phyloP scores from a whole-genome alignment of 2,888 invertebrate genomes.

The Drosophila seclusa region DNA sequence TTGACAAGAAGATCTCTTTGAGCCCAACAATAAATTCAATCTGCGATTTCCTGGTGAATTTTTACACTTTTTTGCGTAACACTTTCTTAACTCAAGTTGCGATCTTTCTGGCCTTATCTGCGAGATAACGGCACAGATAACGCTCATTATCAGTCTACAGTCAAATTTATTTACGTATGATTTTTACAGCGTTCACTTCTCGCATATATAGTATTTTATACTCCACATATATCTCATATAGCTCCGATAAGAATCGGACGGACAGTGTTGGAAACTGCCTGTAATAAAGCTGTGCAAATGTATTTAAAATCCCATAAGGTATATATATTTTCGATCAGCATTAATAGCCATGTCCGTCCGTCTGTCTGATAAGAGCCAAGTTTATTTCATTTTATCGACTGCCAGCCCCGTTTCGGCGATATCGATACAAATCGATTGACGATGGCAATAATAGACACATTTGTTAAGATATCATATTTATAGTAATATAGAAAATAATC shows the following conservation, averaged over 20 bases:
- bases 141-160: slow-evolving; percentile 31
- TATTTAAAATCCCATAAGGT: no score
- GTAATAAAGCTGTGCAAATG: no score
- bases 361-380: no score
- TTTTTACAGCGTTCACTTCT: slow-evolving; percentile 51
- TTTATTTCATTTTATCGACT: not conserved
- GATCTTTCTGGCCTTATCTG: slow-evolving; percentile 23
- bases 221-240: slow-evolving; percentile 29
- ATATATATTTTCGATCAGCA: no score
- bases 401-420: not conserved
- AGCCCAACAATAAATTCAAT: slow-evolving; percentile 31
- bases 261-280: not conserved
- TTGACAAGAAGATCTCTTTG: slow-evolving; percentile 4
- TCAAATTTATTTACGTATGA: slow-evolving; percentile 58
- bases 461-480: rapidly evolving
- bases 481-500: not conserved
- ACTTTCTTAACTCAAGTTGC: slow-evolving; percentile 3
- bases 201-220: slow-evolving; percentile 41
- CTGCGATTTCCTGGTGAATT: slow-evolving; percentile 23
- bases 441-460: not conserved
- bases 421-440: not conserved
- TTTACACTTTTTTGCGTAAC: slow-evolving; percentile 41
- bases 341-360: no score
- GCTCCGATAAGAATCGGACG: slow-evolving; percentile 16
- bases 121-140: slow-evolving; percentile 38